Evolutionary conservation across 2,888 invertebrate genomes (phyloP), one percentile per base, ranked within the genome.

Genomic region (Agrotis ipsilon): DNA sequence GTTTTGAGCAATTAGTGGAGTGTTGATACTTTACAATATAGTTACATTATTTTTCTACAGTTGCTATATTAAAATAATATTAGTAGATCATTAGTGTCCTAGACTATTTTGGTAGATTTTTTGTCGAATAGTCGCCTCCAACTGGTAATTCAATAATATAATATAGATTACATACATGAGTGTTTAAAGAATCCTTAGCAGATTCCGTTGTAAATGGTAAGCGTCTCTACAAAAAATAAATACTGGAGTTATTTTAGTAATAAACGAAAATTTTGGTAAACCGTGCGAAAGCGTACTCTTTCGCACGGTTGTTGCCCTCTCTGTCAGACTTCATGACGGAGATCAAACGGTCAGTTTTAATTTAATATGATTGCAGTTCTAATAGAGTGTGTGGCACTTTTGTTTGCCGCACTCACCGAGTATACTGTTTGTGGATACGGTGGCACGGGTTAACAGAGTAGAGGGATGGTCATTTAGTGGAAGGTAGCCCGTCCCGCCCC

Each of bases 391-490:
- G 68, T 69, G 45, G 58, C 48, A 39, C 72, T 81, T 77, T 84
- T 86, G 84, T 87, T 90, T 90, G 93, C 92, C 90, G 90, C 92
- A 90, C 91, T 94, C 89, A 90, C 94, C 94, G 91, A 94, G 92
- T 92, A 91, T 93, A 94, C 92, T 94, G 94, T 94, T 95, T 95
- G 95, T 92, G 95, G 95, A 95, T 94, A 94, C 94, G 94, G 94
- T 92, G 92, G 94, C 93, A 88, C 90, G 94, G 94, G 94, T 94
- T 94, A 94, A 93, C 94, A 92, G 93, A 92, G 90, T 88, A 91
- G 93, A 94, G 94, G 94, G 95, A 92, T 95, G 95, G 95, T 95
- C 95, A 95, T 95, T 96, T 94, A 94, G 94, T 92, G 90, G 93
- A 93, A 94, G 93, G 92, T 92, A 91, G 83, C 88, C 88, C 89